Evolutionary conservation across 1,140 invertebrate genomes (phyloP), one percentile per base, ranked within the genome.

Genomic region (Panagrolaimus sp.): DNA sequence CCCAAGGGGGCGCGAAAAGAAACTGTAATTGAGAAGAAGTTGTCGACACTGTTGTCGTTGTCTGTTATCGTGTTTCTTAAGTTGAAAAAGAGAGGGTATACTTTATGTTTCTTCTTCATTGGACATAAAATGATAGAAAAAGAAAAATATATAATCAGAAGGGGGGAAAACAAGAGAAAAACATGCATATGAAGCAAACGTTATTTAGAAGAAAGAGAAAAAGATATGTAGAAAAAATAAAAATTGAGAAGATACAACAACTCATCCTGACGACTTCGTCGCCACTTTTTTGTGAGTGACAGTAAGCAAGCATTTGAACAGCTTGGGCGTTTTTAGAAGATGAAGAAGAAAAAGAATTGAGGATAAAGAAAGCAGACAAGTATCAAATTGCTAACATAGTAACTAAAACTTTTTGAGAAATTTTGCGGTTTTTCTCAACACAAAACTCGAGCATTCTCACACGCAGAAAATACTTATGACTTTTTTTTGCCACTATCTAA

Each of bases 401-500:
- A 57, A 57, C 51, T 57, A 27, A 38, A 38, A 57, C 51, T 57
- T 57, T 27, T 57, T 57, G 51, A 57, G 51, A 57, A 27, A 57
- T 57, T 57, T 57, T 57, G 51, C 27, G 51, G 51, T 20, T 57
- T 57, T 57, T 57, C 51, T 57, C 51, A 57, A 57, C 51, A 27
- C 51, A 57, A 57, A 57, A 57, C 51, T 57, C 27, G 51, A 57
- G 51, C 51, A 57, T 57, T 57, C 51, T 57, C 51, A 57, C 51
- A 57, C 51, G 51, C 20, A 57, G 7, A 38, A 38, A 38, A 38
- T 38, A 38, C 31, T 38, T 38, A 38, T 38, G 31, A 38, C 31
- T 38, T 38, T n/a, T n/a, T n/a, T 38, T 38, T 38, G 31, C 31
- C 31, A 38, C 31, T 38, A 38, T 38, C 31, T 38, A 38, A 38